Base-by-base conservation (phyloP, 2,113 vertebrate genomes). In the Nycticryphes semicollaris region DNA sequence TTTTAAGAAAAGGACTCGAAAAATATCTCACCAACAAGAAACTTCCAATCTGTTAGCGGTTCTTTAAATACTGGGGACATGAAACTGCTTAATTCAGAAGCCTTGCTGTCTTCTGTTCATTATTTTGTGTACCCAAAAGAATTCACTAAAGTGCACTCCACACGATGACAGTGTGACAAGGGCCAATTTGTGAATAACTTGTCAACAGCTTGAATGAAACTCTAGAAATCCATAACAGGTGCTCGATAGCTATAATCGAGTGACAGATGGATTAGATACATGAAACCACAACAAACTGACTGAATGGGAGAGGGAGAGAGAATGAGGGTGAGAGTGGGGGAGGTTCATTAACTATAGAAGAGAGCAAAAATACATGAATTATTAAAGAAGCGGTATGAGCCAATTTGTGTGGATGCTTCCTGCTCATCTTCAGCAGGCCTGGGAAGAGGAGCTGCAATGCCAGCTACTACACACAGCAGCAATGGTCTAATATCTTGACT, bases 261-360 rank as follows among this genome's bases (percentile, higher is more conserved):
- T 97, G 97, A 97, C 97, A 97, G 96, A 97, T 97, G 96, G 97
- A 97, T 97, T 97, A 97, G 97, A 97, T 97, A 96, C 84, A 97
- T 95, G 97, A 97, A 97, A 96, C 96, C 96, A 97, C 97, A 97
- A 96, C 97, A 97, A 97, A 97, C 94, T 97, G 95, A 96, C 95
- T 96, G 96, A 97, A 97, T 96, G 92, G 84, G 95, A 96, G 93
- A 95, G 83, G 79, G 96, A 97, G 92, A 94, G 93, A 94, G 93
- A 94, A 96, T 79, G 89, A 94, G 95, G 73, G 69, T 82, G 78
- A 96, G 89, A 94, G 90, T 94, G 94, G 88, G 94, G 92, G 91
- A 97, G 93, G 94, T 94, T 98, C 95, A 97, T 97, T 98, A 98
- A 96, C 97, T 97, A 96, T 93, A 96, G 94, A 98, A 97, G 96